Evolutionary conservation across 2,797 vertebrate species (phyloP), one percentile per base, ranked within the genome.

Genomic region (Hydrocynus forskahlii): DNA sequence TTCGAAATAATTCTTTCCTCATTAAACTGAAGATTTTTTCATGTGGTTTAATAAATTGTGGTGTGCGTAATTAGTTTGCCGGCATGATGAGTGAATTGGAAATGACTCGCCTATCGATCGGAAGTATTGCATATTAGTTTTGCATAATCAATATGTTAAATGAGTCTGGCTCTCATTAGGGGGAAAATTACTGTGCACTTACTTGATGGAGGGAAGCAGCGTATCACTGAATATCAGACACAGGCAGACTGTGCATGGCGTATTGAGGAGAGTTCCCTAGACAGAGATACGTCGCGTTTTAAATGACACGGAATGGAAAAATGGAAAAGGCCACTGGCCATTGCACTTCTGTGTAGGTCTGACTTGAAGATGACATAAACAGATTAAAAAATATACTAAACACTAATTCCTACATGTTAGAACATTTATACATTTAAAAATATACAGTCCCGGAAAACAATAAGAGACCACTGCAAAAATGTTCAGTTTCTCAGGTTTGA

Each of bases 71-170:
- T 94, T 93, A 89, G 89, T 93, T 93, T 93, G 91, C 92, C 88
- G 90, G 87, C 89, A 88, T 91, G 92, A 94, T 91, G 91, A 92
- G 89, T 83, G 80, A 83, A 86, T 79, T 83, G 85, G 81, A 89
- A 87, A 88, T 45, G 74, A 88, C 85, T 87, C 84, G 79, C 87
- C 43, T 90, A 94, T 94, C 91, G 94, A 94, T 92, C 91, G 78
- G 55, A 86, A 86, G 84, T 87, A 88, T 91, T 91, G 88, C 90
- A 92, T 93, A 94, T 93, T 94, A 93, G 92, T 89, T 91, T 91
- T 88, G 91, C 91, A 93, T 94, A 93, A 94, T 94, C 94, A 94
- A 95, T 94, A 86, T 72, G 84, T 83, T 85, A 77, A 87, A 87
- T 83, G 86, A 87, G 86, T 69, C 76, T 66, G 76, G 79, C 84